Conservation (phyloP, 2,113 vertebrate species). For the Microcebus tavaratra region DNA sequence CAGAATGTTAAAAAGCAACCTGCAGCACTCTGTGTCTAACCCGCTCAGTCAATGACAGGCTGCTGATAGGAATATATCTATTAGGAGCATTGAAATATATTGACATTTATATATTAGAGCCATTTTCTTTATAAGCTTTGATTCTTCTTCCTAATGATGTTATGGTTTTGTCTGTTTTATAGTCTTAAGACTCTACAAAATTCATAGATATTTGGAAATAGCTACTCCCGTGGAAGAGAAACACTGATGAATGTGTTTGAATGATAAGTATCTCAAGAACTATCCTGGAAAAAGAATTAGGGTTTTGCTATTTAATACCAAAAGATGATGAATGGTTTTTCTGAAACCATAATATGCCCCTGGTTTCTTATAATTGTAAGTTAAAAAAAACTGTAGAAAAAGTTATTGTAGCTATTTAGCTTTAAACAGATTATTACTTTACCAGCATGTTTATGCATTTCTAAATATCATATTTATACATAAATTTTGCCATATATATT, state of each 20-base stretch:
- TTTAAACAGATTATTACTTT: slow-evolving; percentile 28
- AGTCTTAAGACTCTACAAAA: not conserved
- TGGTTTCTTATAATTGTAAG: not conserved
- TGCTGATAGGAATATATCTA: not conserved
- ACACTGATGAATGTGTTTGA: not conserved
- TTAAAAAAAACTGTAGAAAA: not conserved
- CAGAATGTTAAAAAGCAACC: not conserved
- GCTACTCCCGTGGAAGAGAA: not conserved
- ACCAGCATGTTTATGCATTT: not conserved
- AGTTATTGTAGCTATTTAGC: not conserved
- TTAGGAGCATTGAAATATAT: not conserved
- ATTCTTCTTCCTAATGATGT: not conserved
- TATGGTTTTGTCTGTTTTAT: not conserved
- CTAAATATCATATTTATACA: slow-evolving; percentile 15
- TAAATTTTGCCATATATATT: not conserved
- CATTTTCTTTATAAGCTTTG: not conserved
- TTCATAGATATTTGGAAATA: not conserved
- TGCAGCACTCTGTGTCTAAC: not conserved
- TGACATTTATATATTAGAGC: not conserved
- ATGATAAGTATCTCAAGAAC: not conserved
- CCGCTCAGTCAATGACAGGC: not conserved
- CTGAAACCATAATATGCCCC: not conserved
- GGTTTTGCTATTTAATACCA: not conserved
- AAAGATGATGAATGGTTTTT: not conserved
- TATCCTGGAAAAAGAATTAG: not conserved